Conservation (phyloP, 2,797 vertebrate genomes). For the Meda fulgida region DNA sequence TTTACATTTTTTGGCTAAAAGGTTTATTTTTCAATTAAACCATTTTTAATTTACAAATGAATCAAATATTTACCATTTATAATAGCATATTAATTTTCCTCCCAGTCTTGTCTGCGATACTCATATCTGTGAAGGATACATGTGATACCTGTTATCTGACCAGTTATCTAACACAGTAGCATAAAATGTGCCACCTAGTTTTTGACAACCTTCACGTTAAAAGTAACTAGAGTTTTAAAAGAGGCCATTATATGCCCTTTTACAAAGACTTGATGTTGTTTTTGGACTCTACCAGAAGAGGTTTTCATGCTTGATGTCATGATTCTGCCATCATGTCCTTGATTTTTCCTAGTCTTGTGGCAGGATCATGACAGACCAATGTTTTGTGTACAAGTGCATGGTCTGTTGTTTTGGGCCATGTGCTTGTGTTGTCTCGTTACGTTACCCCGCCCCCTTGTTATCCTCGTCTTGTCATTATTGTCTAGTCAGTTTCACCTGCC, state of each 20-base stretch:
- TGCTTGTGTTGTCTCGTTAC: no score
- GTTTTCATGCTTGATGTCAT: background rate
- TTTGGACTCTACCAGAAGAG: background rate
- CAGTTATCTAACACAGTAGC: background rate
- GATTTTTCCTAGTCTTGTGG: no score
- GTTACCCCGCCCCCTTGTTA: no score
- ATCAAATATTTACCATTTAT: background rate
- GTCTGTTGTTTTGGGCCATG: no score
- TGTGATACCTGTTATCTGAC: background rate
- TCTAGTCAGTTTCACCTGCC: no score
- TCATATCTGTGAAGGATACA: background rate
- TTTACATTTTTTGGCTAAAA: background rate
- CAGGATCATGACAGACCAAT: no score
- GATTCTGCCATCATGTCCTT: no score
- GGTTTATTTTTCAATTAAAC: background rate
- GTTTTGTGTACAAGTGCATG: no score
- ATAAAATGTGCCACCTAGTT: background rate
- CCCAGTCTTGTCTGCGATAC: background rate
- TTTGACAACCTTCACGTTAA: background rate
- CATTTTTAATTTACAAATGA: background rate
- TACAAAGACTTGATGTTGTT: background rate
- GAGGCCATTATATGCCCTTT: background rate
- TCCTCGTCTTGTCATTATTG: no score
- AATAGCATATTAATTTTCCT: background rate
- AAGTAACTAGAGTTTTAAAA: background rate